Percentiles rank a stretch among this genome's conserved stretches.
These are phyloP conservation scores for Babylonia areolata DNA, from an alignment of 1,140 invertebrate genomes.

Conservation along the genomic window DNA sequence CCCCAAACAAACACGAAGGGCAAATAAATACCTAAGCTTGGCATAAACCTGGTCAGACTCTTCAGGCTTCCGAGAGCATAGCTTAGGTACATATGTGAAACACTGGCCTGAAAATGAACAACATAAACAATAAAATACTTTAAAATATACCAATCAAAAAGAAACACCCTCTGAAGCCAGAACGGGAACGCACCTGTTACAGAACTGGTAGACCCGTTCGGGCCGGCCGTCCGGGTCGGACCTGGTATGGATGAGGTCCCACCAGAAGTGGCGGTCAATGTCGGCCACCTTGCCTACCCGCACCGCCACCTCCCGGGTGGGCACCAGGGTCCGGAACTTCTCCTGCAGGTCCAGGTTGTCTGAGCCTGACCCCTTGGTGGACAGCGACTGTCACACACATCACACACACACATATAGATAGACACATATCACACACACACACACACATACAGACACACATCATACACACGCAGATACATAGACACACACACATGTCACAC, in stretches of 20 bases:
- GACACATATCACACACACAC: neutral
- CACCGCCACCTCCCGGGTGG: conserved; percentile 97
- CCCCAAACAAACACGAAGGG: no score
- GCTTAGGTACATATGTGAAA: no score
- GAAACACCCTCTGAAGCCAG: neutral
- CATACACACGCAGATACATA: neutral
- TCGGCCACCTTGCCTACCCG: conserved; percentile 88
- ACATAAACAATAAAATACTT: no score
- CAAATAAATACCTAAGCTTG: no score
- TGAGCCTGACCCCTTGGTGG: conserved; percentile 28
- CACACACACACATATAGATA: neutral
- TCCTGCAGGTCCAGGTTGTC: conserved; percentile 55
- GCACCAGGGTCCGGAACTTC: conserved; percentile 83
- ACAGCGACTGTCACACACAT: conserved; percentile 37
- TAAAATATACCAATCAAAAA: no score
- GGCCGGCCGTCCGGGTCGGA: conserved; percentile 94
- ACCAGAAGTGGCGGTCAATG: conserved; percentile 95
- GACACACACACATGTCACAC: neutral
- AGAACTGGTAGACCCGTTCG: conserved; percentile 97
- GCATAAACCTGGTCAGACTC: no score
- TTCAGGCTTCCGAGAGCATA: no score
- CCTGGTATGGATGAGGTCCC: conserved; percentile 96
- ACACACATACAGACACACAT: neutral
- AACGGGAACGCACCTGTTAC: conserved; percentile 87
- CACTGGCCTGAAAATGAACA: no score